Base-by-base conservation (phyloP, 2,113 vertebrate genomes). In the Anarhynchus alexandrinus region DNA sequence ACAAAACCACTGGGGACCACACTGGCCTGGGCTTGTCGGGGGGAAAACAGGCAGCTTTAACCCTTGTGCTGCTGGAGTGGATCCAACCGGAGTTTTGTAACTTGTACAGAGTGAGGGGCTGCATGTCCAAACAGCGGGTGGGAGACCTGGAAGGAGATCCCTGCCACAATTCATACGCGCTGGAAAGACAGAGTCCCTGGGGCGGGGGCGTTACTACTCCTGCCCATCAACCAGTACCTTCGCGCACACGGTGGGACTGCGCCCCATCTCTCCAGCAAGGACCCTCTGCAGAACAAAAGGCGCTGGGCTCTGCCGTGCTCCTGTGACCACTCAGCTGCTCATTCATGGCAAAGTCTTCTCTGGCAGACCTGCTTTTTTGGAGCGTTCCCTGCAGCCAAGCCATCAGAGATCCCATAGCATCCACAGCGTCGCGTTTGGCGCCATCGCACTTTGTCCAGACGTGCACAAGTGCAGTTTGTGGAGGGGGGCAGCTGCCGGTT, bases 1-100 rank as follows among this genome's bases (percentile, higher is more conserved):
- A 83, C 82, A 74, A 65, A 96, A 76, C 96, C 98, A 83, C 96
- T 85, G 55, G 97, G 98, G 97, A 98, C 97, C 96, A 78, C 85
- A 34, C 91, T 95, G 97, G 98, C 95, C 88, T 91, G 91, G 87
- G 91, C 94, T 96, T 97, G 97, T 94, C 94, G 57, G 94, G 57
- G 94, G 86, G 93, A 94, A 89, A 96, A 94, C 82, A 95, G 95
- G 92, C 92, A 61, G 94, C 13, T 30, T 98, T 98, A 98, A 97
- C 97, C 93, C 98, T 94, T 14, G 27, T 52, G 78, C 80, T 79
- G 92, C 97, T 45, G 87, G 86, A 93, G 81, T 12, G 22, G 69
- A 36, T 6, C 32, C 52, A 40, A 79, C 49, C n/a, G 4, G 92
- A 93, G 45, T 38, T 74, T 9, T 13, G 4, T 11, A 25, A 73